Evolutionary conservation across 2,888 invertebrate genomes (phyloP), one percentile per base, ranked within the genome.

Genomic region (Danaus chrysippus): DNA sequence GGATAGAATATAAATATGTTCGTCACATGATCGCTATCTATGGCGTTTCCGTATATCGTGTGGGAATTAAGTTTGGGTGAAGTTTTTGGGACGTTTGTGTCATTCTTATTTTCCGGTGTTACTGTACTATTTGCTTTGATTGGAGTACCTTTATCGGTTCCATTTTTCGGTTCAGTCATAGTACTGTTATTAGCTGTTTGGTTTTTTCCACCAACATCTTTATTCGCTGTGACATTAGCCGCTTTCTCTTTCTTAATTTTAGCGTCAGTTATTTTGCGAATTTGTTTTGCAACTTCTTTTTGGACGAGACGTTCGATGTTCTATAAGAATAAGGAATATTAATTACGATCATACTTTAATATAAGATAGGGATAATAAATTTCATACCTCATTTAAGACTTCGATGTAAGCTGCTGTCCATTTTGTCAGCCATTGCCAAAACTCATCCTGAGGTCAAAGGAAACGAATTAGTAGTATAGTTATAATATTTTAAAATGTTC

Each of bases 1-100:
- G 76, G 73, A 60, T 81, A 76, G 54, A 84, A 84, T 49, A 86
- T 73, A 56, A 77, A 87, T 44, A 86, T 71, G 52, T 87, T 86
- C 0, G 82, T 84, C 0, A 84, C 81, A 66, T 84, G 77, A 0
- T 76, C 79, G 17, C 76, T 81, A 0, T 76, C 79, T 12, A 80
- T 67, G 1, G 80, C 70, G 43, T 78, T 83, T 0, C 82, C 83
- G 23, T 76, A 81, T 6, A 83, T 59, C 8, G 74, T 78, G 10
- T 74, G 61, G 1, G 80, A 73, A 58, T 68, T 68, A 1, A 79
- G 67, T 55, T 73, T 68, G 44, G 67, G 56, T 17, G 61, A 23
- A 11, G 41, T 44, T 13, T 56, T 63, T 41, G 52, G 54, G 10
- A 34, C 49, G 56, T 56, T n/a, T 46, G 34, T 34, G 49, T 13